These are phyloP conservation scores for Akabosia matsudoensis DNA, from an alignment of 1,140 invertebrate species.

Conservation along the genomic window DNA sequence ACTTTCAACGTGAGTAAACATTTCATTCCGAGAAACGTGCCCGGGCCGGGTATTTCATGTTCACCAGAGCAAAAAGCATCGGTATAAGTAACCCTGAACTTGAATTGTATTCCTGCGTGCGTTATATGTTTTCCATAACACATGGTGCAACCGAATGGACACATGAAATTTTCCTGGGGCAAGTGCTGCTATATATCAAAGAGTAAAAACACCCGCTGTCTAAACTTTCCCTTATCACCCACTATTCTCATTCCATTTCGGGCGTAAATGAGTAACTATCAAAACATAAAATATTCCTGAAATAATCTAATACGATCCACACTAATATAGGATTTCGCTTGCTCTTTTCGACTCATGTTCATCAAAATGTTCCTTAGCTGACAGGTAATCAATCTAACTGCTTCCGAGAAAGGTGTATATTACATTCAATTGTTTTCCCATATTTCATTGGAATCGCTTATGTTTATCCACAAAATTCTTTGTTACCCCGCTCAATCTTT, in stretches of 20 bases:
- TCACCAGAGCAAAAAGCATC: background rate
- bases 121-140: background rate
- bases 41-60: background rate
- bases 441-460: background rate
- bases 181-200: no score
- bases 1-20: constrained; percentile 4
- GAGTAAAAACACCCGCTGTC: background rate
- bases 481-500: background rate
- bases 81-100: background rate
- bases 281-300: background rate
- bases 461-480: background rate
- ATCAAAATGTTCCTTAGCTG: background rate
- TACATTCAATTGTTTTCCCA: background rate
- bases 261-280: background rate
- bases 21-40: background rate
- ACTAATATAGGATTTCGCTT: background rate
- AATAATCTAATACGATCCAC: background rate
- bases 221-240: background rate
- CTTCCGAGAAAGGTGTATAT: background rate
- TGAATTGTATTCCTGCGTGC: background rate
- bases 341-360: background rate
- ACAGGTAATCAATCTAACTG: constrained; percentile 15
- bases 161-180: background rate
- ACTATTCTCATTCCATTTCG: background rate
- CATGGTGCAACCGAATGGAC: background rate